Evolutionary conservation across 2,797 vertebrate genomes (phyloP), one percentile per base, ranked within the genome.

Genomic region (Trematomus bernacchii): DNA sequence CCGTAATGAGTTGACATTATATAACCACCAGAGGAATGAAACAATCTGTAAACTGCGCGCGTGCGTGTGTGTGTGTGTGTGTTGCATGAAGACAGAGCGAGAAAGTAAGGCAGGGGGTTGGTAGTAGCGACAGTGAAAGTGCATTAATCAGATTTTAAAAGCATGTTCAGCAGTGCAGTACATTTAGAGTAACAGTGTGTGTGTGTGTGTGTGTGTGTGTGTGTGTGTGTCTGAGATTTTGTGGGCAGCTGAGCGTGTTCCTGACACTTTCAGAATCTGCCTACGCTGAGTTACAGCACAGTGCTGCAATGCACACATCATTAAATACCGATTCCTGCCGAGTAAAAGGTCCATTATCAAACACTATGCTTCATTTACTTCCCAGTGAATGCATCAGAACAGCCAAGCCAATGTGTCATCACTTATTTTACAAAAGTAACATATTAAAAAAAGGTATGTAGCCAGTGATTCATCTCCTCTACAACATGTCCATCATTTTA

Each of bases 1-100:
- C 55, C 68, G 70, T 70, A 81, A 83, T 76, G 51, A 77, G 73
- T 72, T 79, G 50, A 74, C 57, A 64, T 79, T 82, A 71, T 72
- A 42, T 65, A 82, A 86, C 53, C 68, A 61, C 47, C 2, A 33
- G 48, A 74, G 72, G 70, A 76, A 66, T 47, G 44, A 57, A 23
- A 73, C 60, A 67, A 60, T 74, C 46, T n/a, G 58, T 37, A 51
- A 63, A 47, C 33, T 37, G 63, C 3, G 42, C 30, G 48, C 37
- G 51, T 40, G 15, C 47, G 46, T 18, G 15, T 18, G 46, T 18
- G 16, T 47, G 46, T 47, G 7, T n/a, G 59, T 62, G 47, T 51
- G 65, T 65, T 42, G 21, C 42, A 23, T 33, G 46, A 33, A 33
- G 52, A 44, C 30, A 21, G 50, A 71, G 37, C 27, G 58, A 71